Evolutionary conservation across 2,888 invertebrate genomes (phyloP).

Genomic region (Globia sparganii): DNA sequence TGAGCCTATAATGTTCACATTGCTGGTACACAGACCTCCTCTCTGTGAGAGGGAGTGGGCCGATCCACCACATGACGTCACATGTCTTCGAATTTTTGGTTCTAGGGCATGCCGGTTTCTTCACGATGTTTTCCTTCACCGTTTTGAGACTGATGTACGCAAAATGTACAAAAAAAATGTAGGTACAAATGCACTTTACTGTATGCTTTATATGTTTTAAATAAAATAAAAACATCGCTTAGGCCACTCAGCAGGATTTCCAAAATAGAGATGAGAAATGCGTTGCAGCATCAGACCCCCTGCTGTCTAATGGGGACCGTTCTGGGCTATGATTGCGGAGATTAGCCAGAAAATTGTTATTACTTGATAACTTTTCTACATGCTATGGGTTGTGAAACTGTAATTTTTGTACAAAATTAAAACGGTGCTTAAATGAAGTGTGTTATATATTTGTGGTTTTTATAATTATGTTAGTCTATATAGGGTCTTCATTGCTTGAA

Average conservation of each 20-base stretch:
- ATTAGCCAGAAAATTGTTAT: conserved; percentile 67
- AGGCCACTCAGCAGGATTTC: conserved; percentile 41
- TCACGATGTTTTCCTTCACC: neutral
- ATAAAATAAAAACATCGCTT: neutral
- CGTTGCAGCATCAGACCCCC: conserved; percentile 62
- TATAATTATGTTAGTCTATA: no score
- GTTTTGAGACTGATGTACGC: neutral
- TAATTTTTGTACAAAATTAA: neutral
- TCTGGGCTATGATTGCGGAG: conserved; percentile 66
- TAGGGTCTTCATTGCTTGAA: no score
- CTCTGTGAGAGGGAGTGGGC: no score
- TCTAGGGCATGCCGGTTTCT: neutral
- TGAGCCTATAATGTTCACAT: no score
- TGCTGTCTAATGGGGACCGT: conserved; percentile 74
- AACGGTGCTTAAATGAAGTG: neutral
- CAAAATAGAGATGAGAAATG: conserved; percentile 52
- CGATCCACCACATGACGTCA: neutral
- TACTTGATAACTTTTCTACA: conserved; percentile 31
- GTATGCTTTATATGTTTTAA: neutral
- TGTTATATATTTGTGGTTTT: no score
- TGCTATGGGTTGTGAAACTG: conserved; percentile 1
- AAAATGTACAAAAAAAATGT: no score
- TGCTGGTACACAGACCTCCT: no score
- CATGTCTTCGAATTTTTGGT: neutral
- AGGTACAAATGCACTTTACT: no score